Evolutionary conservation across 2,888 invertebrate genomes (phyloP).

Genomic region (Lithodes maja): DNA sequence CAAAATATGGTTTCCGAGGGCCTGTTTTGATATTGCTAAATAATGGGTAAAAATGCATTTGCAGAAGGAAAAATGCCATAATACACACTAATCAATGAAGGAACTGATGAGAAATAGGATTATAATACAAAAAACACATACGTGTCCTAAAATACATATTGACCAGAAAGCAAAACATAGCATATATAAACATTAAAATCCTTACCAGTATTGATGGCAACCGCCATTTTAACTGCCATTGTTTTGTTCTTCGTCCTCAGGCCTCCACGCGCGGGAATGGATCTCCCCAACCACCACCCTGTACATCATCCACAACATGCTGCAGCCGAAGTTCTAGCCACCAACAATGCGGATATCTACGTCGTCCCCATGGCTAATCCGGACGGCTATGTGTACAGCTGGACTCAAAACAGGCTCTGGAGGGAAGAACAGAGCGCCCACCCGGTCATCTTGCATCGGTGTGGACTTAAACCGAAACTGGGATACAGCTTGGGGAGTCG

Average conservation of each 20-base stretch:
- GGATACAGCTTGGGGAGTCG: slow-evolving; percentile 71
- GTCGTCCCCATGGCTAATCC: slow-evolving; percentile 86
- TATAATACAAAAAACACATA: too few species aligned
- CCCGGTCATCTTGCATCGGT: slow-evolving; percentile 72
- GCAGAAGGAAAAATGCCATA: too few species aligned
- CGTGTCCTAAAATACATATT: too few species aligned
- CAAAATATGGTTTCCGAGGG: too few species aligned
- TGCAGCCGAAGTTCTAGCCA: neutral
- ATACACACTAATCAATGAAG: too few species aligned
- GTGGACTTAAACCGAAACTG: slow-evolving; percentile 75
- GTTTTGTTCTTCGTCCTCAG: neutral
- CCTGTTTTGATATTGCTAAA: too few species aligned
- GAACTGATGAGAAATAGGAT: too few species aligned
- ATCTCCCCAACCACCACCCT: slow-evolving; percentile 44
- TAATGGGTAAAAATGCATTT: too few species aligned
- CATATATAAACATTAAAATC: too few species aligned
- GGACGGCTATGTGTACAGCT: slow-evolving; percentile 90
- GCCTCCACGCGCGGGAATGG: slow-evolving; percentile 58
- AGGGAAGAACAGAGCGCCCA: slow-evolving; percentile 71
- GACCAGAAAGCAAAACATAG: too few species aligned
- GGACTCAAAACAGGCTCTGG: slow-evolving; percentile 60
- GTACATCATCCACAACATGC: slow-evolving; percentile 39
- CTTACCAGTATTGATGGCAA: neutral
- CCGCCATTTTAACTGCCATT: neutral
- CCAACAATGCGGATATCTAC: slow-evolving; percentile 79